Base-by-base conservation (phyloP, 2,113 vertebrate species). In the Maylandia zebra region DNA sequence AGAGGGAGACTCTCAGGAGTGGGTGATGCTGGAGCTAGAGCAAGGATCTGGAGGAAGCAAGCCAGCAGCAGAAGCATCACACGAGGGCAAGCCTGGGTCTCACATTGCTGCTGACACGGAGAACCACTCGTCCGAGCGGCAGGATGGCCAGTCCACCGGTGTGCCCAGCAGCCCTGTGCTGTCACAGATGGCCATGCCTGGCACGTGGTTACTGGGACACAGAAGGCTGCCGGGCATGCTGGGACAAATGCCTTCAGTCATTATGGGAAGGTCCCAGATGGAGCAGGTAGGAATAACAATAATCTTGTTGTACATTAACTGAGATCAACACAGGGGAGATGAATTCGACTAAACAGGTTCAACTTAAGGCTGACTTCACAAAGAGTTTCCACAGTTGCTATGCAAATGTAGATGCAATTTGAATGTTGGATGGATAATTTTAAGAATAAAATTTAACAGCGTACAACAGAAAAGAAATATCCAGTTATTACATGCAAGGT, bases 1-100 rank as follows among this genome's bases (percentile, higher is more conserved):
- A 83, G 98, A 99, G 53, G 95, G 97, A 66, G 98, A 98, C 95
- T 99, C 98, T 76, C 98, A 98, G 94, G 99, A 99, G 89, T 99
- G 98, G 98, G 98, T 99, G 90, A 97, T 99, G 95, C 97, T 99
- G 91, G 98, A 99, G 93, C 96, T 98, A 34, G 98, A 99, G 85
- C 97, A 96, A 95, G 98, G 94, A 78, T 95, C 95, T 89, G 96
- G 89, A 59, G 96, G 96, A 56, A 95, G 96, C 92, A 98, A 97
- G 95, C 95, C 92, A 17, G 95, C 97, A 27, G 86, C 86, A 5
- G 95, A 97, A 91, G 90, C 97, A 85, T 96, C 89, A 56, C 97
- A 95, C 34, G 97, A 92, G 50, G 89, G 97, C 50, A 97, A 96
- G 56, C 91, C 96, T 10, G 93, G 96, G 41, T 34, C 17, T 1